phyloP scores from a whole-genome alignment of 2,797 vertebrate species.

The Lagodon rhomboides region DNA sequence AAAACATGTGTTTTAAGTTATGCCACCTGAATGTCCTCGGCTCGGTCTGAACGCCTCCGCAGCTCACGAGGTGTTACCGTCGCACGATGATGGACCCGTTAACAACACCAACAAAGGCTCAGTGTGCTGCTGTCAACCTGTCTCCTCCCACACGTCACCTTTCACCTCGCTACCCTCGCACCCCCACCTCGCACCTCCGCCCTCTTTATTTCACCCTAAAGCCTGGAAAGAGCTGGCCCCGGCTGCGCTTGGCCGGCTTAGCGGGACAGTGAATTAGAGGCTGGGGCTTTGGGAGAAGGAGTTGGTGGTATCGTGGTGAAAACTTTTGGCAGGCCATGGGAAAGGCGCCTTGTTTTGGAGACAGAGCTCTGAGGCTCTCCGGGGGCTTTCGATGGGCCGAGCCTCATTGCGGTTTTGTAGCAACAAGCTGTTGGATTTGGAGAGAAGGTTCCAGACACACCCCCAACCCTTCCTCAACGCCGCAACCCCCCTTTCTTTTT shows the following conservation, averaged over 20 bases:
- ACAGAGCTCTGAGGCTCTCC: constrained; percentile 50
- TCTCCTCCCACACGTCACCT: constrained; percentile 70
- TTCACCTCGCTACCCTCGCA: constrained; percentile 52
- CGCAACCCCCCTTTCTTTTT: constrained; percentile 7
- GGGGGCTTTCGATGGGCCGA: constrained; percentile 54
- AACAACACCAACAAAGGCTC: constrained; percentile 71
- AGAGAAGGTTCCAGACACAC: constrained; percentile 77
- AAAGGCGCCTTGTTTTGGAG: constrained; percentile 60
- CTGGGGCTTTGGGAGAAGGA: constrained; percentile 36
- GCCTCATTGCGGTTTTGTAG: constrained; percentile 77
- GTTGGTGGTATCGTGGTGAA: constrained; percentile 45
- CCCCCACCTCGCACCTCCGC: constrained; percentile 54
- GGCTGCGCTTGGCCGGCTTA: constrained; percentile 31
- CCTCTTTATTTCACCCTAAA: constrained; percentile 33
- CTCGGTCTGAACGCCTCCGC: constrained; percentile 31
- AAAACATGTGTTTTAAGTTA: constrained; percentile 22
- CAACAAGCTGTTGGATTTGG: constrained; percentile 78
- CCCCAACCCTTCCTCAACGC: constrained; percentile 54
- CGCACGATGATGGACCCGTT: constrained; percentile 55
- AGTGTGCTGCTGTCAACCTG: constrained; percentile 76
- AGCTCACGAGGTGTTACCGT: constrained; percentile 54
- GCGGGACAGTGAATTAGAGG: constrained; percentile 50
- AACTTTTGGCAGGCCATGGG: constrained; percentile 58
- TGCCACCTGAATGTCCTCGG: neutral
- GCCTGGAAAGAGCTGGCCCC: constrained; percentile 18